These are phyloP conservation scores for Micronisus gabar DNA, from an alignment of 2,113 vertebrate genomes.

Conservation along the genomic window DNA sequence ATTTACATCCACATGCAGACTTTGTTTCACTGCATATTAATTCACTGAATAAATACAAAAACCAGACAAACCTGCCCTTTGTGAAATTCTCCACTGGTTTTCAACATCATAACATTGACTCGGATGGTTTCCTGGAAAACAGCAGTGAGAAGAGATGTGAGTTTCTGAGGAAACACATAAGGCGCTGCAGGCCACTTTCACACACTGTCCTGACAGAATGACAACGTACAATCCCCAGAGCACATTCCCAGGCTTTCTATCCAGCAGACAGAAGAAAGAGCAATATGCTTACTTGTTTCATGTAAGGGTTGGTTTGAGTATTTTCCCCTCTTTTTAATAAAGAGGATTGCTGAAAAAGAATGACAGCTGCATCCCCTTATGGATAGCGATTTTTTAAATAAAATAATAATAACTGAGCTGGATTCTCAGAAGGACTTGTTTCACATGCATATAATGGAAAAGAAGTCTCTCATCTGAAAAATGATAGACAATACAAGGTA, in stretches of 20 bases:
- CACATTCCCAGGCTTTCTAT: neutral
- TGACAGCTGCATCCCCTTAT: neutral
- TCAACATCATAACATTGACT: slow-evolving; percentile 79
- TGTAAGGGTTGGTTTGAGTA: neutral
- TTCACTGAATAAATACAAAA: neutral
- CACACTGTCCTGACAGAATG: neutral
- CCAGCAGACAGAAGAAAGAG: neutral
- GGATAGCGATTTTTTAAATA: neutral
- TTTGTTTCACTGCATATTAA: neutral
- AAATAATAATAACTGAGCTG: neutral
- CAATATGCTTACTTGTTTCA: neutral
- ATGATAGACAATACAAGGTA: neutral
- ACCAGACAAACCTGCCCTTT: slow-evolving; percentile 80
- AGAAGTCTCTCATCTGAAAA: neutral
- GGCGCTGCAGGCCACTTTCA: neutral
- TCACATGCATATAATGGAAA: neutral
- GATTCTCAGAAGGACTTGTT: neutral
- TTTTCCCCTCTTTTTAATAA: neutral
- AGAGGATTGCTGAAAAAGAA: neutral
- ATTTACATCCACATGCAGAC: neutral
- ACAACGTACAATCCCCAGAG: rapidly evolving
- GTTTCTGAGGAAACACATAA: neutral
- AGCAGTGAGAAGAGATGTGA: neutral
- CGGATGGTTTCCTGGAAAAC: slow-evolving; percentile 79
- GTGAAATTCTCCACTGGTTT: slow-evolving; percentile 71